These are phyloP conservation scores for Actinernus sp. DNA, from an alignment of 92 coral and sea anemone genomes.

Conservation along the genomic window DNA sequence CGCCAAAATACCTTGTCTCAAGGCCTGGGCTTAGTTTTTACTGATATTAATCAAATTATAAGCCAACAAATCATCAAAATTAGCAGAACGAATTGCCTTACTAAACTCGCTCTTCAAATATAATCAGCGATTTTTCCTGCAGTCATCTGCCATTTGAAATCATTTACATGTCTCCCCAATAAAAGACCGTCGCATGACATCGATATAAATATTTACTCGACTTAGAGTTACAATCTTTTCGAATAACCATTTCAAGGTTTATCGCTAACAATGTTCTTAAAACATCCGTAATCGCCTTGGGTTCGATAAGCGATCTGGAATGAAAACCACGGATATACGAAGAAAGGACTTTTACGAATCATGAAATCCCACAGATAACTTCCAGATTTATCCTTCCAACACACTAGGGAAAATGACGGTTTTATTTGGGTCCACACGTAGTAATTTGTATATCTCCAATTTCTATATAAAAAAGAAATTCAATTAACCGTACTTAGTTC, in stretches of 20 bases:
- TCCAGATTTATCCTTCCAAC: too few relatives aligned
- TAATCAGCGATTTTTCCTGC: too few relatives aligned
- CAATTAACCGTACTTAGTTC: background rate
- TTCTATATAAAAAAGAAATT: background rate
- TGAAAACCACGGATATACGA: background rate
- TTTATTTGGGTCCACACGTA: background rate
- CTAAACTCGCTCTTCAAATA: background rate
- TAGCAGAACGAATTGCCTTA: background rate
- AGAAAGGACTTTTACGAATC: background rate
- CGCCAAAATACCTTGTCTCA: too few relatives aligned
- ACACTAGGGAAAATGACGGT: background rate
- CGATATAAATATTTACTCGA: background rate
- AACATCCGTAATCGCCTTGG: background rate
- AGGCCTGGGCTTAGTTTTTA: too few relatives aligned
- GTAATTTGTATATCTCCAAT: slow-evolving; percentile 2
- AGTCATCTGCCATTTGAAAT: background rate
- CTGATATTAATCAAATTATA: too few relatives aligned
- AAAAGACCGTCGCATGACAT: background rate
- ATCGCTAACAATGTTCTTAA: background rate
- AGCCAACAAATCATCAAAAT: background rate
- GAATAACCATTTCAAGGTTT: background rate
- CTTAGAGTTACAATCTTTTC: background rate
- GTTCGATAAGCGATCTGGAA: background rate
- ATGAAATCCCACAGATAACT: background rate
- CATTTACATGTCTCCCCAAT: background rate